Percentiles rank a stretch among this genome's conserved stretches.
Conservation (phyloP, 1,140 invertebrate species). For the Bilobella aurantiaca region DNA sequence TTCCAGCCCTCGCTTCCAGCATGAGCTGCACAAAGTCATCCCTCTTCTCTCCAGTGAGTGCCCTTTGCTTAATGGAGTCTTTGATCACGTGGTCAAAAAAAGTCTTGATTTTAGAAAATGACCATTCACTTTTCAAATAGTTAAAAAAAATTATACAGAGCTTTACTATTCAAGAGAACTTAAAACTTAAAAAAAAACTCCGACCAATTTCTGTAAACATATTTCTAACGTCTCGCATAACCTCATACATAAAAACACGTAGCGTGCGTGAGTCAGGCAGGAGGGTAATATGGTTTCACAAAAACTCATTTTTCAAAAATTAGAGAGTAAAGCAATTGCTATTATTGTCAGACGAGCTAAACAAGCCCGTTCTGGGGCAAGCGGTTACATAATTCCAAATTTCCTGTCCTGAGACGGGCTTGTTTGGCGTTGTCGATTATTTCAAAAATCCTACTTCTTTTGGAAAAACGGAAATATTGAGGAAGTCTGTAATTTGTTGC, state of each 20-base stretch:
- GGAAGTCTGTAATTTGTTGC: background rate
- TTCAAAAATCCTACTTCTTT: background rate
- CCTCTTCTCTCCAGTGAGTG: constrained; percentile 12
- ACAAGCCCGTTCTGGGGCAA: no score
- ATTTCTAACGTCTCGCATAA: background rate
- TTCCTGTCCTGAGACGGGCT: background rate
- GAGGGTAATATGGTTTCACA: background rate
- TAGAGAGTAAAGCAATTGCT: no score
- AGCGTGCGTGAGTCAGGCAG: background rate
- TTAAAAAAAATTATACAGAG: background rate
- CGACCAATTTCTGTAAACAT: background rate
- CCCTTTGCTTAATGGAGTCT: constrained; percentile 4
- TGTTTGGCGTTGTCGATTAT: background rate
- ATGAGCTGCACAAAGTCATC: constrained; percentile 41
- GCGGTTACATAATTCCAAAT: no score
- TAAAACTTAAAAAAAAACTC: background rate
- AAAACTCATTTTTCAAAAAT: no score
- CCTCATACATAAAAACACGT: background rate
- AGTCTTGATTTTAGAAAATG: constrained; percentile 1
- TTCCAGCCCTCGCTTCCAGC: no score
- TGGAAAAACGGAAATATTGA: background rate
- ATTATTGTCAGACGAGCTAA: no score
- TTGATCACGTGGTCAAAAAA: constrained; percentile 11
- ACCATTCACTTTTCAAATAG: background rate
- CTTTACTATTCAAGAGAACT: background rate